phyloP scores from a whole-genome alignment of 2,113 vertebrate genomes.

The Silurus asotus region DNA sequence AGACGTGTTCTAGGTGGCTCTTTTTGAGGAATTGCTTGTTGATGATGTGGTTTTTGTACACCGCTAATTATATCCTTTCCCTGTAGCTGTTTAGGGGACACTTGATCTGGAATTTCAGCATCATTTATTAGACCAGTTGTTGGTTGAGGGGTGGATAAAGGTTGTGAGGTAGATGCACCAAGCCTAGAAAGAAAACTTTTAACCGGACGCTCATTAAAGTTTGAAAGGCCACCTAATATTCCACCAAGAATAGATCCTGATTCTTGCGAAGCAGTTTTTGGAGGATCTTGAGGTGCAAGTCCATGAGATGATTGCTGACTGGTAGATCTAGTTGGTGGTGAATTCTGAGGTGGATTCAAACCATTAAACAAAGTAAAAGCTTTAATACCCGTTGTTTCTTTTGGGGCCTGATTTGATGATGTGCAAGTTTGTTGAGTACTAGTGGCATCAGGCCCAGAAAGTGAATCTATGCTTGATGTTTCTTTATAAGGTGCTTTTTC shows the following conservation, averaged over 20 bases:
- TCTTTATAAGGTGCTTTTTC: slow-evolving; percentile 55
- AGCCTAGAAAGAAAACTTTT: slow-evolving; percentile 60
- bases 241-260: slow-evolving; percentile 66
- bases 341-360: slow-evolving; percentile 54
- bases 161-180: slow-evolving; percentile 56
- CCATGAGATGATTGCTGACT: neutral
- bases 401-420: slow-evolving; percentile 44
- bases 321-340: slow-evolving; percentile 49
- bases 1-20: slow-evolving; percentile 59
- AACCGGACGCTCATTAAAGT: slow-evolving; percentile 45
- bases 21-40: slow-evolving; percentile 58
- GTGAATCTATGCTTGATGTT: slow-evolving; percentile 55
- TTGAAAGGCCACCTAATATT: slow-evolving; percentile 58
- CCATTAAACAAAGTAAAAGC: slow-evolving; percentile 66
- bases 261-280: slow-evolving; percentile 61
- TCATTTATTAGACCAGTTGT: neutral
- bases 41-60: neutral
- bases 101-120: neutral
- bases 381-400: slow-evolving; percentile 64
- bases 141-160: neutral
- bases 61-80: neutral
- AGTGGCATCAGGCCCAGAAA: slow-evolving; percentile 36
- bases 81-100: slow-evolving; percentile 5
- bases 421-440: slow-evolving; percentile 17
- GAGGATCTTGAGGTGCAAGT: slow-evolving; percentile 54